phyloP scores from a whole-genome alignment of 2,113 vertebrate species.

The Pardalotus punctatus region DNA sequence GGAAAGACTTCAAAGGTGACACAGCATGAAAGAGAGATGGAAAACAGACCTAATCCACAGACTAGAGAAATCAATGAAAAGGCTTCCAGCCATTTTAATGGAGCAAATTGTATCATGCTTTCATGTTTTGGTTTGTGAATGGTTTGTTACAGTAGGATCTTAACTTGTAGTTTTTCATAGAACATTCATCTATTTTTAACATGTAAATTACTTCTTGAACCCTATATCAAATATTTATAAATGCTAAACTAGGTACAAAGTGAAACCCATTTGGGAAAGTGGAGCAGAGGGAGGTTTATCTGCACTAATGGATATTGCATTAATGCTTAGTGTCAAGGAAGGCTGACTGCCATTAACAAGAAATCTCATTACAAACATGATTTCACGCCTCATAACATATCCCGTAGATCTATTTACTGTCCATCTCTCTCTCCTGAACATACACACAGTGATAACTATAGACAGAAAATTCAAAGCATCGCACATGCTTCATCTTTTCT shows the following conservation, averaged over 20 bases:
- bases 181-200: neutral
- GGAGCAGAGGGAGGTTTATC: neutral
- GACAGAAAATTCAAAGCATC: neutral
- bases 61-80: slow-evolving; percentile 21
- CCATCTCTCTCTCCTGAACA: neutral
- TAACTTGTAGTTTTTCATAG: neutral
- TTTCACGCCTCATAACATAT: slow-evolving; percentile 29
- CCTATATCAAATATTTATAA: slow-evolving; percentile 36
- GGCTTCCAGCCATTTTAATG: neutral
- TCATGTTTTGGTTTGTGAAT: neutral
- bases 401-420: neutral
- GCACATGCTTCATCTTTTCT: neutral
- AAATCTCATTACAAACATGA: slow-evolving; percentile 1
- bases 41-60: neutral
- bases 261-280: neutral
- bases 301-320: slow-evolving; percentile 36
- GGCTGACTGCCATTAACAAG: neutral
- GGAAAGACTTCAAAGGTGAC: slow-evolving; percentile 14
- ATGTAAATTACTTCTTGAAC: slow-evolving; percentile 5
- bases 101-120: neutral
- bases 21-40: neutral
- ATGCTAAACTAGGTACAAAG: slow-evolving; percentile 19
- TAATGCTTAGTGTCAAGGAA: slow-evolving; percentile 14
- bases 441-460: neutral
- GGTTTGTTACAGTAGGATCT: neutral